Evolutionary conservation across 2,888 invertebrate genomes (phyloP).

Genomic region (Trichopria drosophilae): DNA sequence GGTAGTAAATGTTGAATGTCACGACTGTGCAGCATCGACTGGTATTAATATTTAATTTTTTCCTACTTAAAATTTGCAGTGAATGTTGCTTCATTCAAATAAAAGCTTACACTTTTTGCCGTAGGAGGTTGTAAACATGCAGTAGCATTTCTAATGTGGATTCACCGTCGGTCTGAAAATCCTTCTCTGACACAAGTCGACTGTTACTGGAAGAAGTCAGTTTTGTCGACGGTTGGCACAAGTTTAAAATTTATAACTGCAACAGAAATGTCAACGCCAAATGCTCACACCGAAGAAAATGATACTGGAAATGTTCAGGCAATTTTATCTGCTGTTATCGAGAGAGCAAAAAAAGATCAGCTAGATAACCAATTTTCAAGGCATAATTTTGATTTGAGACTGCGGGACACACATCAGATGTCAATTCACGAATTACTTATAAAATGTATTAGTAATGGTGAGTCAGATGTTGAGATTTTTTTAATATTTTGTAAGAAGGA

Average conservation of each 20-base stretch:
- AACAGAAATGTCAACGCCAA: conserved; percentile 1
- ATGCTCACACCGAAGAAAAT: not conserved
- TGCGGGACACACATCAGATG: not conserved
- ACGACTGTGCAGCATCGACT: conserved; percentile 14
- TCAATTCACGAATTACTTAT: conserved; percentile 3
- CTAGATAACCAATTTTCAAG: conserved; percentile 4
- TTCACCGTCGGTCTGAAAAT: conserved; percentile 4
- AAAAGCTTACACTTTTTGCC: conserved; percentile 18
- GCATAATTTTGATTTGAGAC: conserved; percentile 1
- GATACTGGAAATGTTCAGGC: not conserved
- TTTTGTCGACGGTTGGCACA: conserved; percentile 29
- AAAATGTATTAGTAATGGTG: not conserved
- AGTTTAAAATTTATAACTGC: conserved; percentile 29
- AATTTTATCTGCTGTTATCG: not conserved
- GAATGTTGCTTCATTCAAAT: not conserved
- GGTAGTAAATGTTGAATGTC: conserved; percentile 15
- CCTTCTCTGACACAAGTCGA: conserved; percentile 19
- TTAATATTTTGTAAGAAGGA: not conserved
- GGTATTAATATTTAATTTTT: conserved; percentile 13
- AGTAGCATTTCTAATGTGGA: conserved; percentile 16
- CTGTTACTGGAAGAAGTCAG: conserved; percentile 36
- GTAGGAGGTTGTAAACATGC: conserved; percentile 18
- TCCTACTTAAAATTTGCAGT: not conserved
- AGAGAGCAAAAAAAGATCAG: not conserved
- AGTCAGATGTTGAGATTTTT: conserved; percentile 2